Percentiles rank a stretch among this genome's conserved stretches.
These are phyloP conservation scores for Acromyrmex heyeri DNA, from an alignment of 1,140 invertebrate genomes.

Conservation along the genomic window DNA sequence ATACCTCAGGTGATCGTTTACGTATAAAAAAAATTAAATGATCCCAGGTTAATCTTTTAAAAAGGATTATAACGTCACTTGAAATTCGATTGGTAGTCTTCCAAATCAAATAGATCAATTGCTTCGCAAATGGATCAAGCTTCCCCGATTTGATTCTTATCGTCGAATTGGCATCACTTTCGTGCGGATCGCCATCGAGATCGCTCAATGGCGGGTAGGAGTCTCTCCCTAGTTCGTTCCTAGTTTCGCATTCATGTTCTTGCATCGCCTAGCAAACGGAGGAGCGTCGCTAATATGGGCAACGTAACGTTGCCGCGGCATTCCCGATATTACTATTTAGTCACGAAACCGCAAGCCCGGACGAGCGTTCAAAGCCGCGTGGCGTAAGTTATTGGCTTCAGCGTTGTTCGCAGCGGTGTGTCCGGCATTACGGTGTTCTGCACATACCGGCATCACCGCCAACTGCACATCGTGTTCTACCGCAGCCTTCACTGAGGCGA, in stretches of 20 bases:
- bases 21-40: too few relatives aligned
- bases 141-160: constrained; percentile 26
- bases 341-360: constrained; percentile 75
- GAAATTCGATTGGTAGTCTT: neutral
- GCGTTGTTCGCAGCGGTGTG: constrained; percentile 63
- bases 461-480: constrained; percentile 41
- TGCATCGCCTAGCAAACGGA: neutral
- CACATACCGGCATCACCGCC: constrained; percentile 60
- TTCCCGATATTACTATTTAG: constrained; percentile 80
- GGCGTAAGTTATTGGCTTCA: constrained; percentile 76
- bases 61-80: neutral
- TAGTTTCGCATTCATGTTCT: constrained; percentile 8
- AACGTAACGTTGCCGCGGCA: constrained; percentile 33
- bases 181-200: constrained; percentile 12
- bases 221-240: neutral
- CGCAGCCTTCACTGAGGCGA: constrained; percentile 58
- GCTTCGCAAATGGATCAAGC: neutral
- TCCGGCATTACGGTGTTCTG: constrained; percentile 57
- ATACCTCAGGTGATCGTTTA: too few relatives aligned
- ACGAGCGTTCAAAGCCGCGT: constrained; percentile 77
- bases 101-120: constrained; percentile 11
- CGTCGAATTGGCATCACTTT: constrained; percentile 40
- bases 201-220: neutral
- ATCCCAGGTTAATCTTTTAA: neutral
- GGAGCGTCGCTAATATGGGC: neutral